Evolutionary conservation across 2,797 vertebrate species (phyloP).

Genomic region (Melopsittacus undulatus): DNA sequence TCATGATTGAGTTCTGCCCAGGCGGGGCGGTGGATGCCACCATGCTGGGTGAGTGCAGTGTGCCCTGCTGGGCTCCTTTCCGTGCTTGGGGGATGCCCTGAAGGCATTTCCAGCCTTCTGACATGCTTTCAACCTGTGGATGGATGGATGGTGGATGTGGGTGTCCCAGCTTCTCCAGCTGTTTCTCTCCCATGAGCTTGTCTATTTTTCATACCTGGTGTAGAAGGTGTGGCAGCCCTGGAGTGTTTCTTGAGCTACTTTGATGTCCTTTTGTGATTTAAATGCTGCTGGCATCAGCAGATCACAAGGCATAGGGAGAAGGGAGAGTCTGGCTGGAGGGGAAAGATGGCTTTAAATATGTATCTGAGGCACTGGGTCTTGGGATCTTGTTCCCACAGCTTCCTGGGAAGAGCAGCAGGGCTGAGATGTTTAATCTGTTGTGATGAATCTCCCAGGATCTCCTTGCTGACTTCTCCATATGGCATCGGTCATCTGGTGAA

Average conservation of each 20-base stretch:
- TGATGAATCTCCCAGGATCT: background rate
- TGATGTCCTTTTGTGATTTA: background rate
- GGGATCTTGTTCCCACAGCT: slow-evolving; percentile 8
- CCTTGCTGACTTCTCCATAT: background rate
- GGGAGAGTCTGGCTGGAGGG: background rate
- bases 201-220: background rate
- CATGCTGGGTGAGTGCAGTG: slow-evolving; percentile 88
- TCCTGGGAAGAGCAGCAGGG: background rate
- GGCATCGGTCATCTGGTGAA: background rate
- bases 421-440: background rate
- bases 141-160: accelerated
- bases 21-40: slow-evolving; percentile 95
- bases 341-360: background rate
- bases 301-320: background rate
- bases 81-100: accelerated
- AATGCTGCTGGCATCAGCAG: background rate
- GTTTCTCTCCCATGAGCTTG: background rate
- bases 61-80: background rate
- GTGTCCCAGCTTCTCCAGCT: background rate
- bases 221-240: background rate
- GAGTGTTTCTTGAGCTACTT: background rate
- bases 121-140: accelerated
- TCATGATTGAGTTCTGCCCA: slow-evolving; percentile 98
- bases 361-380: background rate
- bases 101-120: background rate